A percentile compares a stretch with the other conserved stretches of the same genome.
Conservation (phyloP, 2,113 vertebrate species). For the Columbina picui region DNA sequence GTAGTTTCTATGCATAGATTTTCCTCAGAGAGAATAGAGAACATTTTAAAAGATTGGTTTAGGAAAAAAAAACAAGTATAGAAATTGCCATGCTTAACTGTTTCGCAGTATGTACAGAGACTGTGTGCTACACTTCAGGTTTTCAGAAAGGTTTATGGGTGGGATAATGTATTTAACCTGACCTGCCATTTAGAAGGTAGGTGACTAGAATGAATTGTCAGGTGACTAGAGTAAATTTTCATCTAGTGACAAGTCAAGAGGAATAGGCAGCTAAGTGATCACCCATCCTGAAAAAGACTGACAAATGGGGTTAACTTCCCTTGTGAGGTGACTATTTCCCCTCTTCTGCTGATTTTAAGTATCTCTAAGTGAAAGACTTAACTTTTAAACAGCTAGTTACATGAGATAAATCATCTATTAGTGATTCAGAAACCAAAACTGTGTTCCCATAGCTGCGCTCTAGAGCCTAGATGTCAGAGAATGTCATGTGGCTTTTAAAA, state of each 20-base stretch:
- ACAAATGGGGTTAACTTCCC: background rate
- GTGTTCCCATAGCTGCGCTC: rapidly evolving
- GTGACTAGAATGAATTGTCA: too few species aligned
- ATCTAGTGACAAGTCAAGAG: background rate
- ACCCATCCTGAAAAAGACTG: background rate
- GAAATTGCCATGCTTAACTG: background rate
- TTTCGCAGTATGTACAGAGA: background rate
- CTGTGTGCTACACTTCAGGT: background rate
- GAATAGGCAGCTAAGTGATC: background rate
- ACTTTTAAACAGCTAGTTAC: background rate
- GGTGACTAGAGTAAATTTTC: background rate
- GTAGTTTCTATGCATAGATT: constrained; percentile 40
- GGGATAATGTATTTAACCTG: background rate
- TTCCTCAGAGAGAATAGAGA: background rate
- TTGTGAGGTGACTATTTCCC: background rate
- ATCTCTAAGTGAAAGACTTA: background rate
- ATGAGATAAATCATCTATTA: background rate
- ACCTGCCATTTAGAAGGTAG: background rate
- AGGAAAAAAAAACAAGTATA: background rate
- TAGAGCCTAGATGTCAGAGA: background rate
- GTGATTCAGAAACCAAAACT: background rate
- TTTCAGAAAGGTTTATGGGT: background rate
- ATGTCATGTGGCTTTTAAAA: background rate
- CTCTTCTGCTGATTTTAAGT: background rate
- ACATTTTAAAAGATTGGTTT: background rate